These are phyloP conservation scores for Dysidea cf. avara DNA, from an alignment of 37 sponge, comb jelly and placozoan species.

Conservation along the genomic window DNA sequence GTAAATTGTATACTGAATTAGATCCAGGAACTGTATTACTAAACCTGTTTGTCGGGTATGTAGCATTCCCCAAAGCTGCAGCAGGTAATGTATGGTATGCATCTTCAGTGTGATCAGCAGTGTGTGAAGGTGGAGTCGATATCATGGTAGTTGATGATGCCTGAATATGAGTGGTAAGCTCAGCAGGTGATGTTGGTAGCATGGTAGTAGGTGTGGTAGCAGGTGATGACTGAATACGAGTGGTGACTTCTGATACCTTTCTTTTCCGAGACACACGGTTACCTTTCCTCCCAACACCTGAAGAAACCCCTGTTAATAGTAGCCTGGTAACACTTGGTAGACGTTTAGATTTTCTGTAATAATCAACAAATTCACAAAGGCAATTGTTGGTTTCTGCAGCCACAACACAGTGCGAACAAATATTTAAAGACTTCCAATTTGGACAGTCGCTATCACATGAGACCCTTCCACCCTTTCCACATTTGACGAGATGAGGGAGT, in stretches of 20 bases:
- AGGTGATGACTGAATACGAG: slow-evolving; percentile 2
- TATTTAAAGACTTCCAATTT: slow-evolving; percentile 9
- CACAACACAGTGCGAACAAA: slow-evolving; percentile 30
- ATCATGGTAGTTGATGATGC: too few species aligned
- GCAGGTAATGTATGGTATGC: too few species aligned
- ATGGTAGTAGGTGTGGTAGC: neutral
- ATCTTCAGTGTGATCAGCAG: too few species aligned
- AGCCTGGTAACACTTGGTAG: neutral
- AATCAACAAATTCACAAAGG: slow-evolving; percentile 2
- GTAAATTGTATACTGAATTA: too few species aligned
- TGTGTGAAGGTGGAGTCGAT: too few species aligned
- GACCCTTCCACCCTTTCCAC: slow-evolving; percentile 26
- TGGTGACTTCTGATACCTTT: neutral
- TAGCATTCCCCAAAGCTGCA: too few species aligned
- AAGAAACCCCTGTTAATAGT: slow-evolving; percentile 2
- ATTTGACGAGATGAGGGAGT: slow-evolving; percentile 26
- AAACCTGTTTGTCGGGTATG: too few species aligned
- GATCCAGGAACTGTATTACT: too few species aligned
- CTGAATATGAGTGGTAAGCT: too few species aligned
- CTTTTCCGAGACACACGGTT: slow-evolving; percentile 2
- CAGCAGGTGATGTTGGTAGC: too few species aligned
- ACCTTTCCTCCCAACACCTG: slow-evolving; percentile 21
- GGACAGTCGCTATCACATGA: slow-evolving; percentile 32
- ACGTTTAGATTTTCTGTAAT: neutral
- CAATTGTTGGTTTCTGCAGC: slow-evolving; percentile 2